Conservation (phyloP, 2,888 invertebrate genomes). For the Brachyptera putata region DNA sequence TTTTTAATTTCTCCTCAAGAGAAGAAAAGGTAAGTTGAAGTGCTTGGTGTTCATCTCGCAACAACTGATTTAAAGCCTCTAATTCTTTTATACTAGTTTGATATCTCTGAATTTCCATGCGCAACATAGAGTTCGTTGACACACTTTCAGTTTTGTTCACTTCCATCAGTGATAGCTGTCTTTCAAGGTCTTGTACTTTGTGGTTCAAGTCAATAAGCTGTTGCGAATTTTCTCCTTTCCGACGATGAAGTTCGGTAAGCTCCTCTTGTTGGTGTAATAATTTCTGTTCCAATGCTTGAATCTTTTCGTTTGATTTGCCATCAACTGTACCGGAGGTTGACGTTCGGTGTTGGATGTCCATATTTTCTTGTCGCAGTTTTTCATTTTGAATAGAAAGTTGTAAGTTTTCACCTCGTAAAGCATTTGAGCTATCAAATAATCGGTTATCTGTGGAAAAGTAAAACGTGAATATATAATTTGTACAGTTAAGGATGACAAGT, state of each 20-base stretch:
- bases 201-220: conserved; percentile 87
- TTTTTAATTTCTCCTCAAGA: conserved; percentile 83
- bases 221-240: conserved; percentile 89
- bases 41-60: conserved; percentile 93
- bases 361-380: conserved; percentile 57
- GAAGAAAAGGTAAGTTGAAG: conserved; percentile 85
- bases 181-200: conserved; percentile 79
- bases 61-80: conserved; percentile 78
- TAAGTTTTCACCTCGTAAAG: conserved; percentile 75
- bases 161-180: conserved; percentile 68
- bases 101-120: conserved; percentile 69
- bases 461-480: background rate
- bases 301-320: conserved; percentile 50
- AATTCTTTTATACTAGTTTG: conserved; percentile 68
- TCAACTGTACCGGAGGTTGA: conserved; percentile 38
- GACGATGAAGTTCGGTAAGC: conserved; percentile 80
- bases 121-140: conserved; percentile 60
- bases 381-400: conserved; percentile 83
- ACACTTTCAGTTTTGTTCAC: conserved; percentile 65
- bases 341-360: conserved; percentile 49
- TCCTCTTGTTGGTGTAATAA: conserved; percentile 86
- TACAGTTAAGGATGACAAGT: no score
- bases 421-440: conserved; percentile 77
- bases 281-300: conserved; percentile 79
- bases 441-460: conserved; percentile 69